These are phyloP conservation scores for Musca vetustissima DNA, from an alignment of 1,140 invertebrate genomes.

Conservation along the genomic window DNA sequence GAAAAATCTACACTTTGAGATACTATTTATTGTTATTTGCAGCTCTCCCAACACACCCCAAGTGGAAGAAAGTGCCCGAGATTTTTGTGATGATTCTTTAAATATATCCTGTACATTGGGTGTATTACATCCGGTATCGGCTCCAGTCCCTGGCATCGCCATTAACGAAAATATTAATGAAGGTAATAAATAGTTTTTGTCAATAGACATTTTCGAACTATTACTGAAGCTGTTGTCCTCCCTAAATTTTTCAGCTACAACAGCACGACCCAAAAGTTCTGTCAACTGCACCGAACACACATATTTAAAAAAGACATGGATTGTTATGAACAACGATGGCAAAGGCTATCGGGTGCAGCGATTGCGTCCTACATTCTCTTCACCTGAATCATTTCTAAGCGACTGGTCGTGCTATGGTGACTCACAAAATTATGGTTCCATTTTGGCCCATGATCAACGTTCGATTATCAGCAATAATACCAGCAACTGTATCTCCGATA, in stretches of 20 bases:
- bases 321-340: slow-evolving; percentile 35
- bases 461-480: slow-evolving; percentile 34
- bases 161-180: no score
- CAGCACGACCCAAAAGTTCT: slow-evolving; percentile 25
- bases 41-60: slow-evolving; percentile 27
- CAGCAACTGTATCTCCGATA: slow-evolving; percentile 50
- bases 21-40: background rate
- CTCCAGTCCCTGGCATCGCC: no score
- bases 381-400: slow-evolving; percentile 44
- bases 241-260: background rate
- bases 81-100: slow-evolving; percentile 44
- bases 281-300: slow-evolving; percentile 51
- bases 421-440: slow-evolving; percentile 48
- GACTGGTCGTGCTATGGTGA: slow-evolving; percentile 36
- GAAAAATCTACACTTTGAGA: no score
- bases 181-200: no score
- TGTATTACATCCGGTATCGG: slow-evolving; percentile 31
- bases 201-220: no score
- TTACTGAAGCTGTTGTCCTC: no score
- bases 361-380: slow-evolving; percentile 50
- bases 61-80: slow-evolving; percentile 36
- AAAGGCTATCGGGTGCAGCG: slow-evolving; percentile 41
- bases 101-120: slow-evolving; percentile 54
- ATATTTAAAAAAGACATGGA: slow-evolving; percentile 49
- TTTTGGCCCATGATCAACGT: slow-evolving; percentile 45